These are phyloP conservation scores for Brachionus plicatilis DNA, from an alignment of 1,140 invertebrate species.

Conservation along the genomic window DNA sequence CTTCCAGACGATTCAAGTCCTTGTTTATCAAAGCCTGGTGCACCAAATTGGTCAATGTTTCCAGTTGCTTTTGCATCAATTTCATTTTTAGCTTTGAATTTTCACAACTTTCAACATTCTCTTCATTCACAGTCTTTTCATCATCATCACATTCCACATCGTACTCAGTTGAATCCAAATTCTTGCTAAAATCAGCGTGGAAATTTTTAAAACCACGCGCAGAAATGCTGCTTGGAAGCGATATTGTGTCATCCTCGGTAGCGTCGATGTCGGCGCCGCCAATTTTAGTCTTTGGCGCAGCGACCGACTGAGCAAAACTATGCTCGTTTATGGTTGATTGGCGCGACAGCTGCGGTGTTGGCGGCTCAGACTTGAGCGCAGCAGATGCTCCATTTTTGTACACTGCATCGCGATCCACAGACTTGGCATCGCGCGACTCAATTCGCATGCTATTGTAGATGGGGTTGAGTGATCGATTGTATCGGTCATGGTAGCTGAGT, in stretches of 20 bases:
- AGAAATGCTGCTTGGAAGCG: background rate
- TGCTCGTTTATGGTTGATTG: background rate
- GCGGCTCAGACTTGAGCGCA: background rate
- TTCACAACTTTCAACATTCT: background rate
- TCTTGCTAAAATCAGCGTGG: background rate
- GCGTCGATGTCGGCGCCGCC: background rate
- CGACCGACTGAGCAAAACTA: background rate
- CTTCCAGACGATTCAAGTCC: slow-evolving; percentile 20
- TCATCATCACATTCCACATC: background rate
- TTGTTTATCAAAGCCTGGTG: slow-evolving; percentile 24
- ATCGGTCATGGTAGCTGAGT: slow-evolving; percentile 2
- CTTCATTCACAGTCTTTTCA: slow-evolving; percentile 24
- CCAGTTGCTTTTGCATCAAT: slow-evolving; percentile 29
- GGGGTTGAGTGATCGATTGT: background rate
- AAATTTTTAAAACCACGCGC: background rate
- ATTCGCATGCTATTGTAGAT: slow-evolving; percentile 23
- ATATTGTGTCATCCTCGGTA: background rate
- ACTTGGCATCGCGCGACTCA: background rate
- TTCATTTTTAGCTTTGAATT: slow-evolving; percentile 8
- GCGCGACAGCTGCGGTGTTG: background rate
- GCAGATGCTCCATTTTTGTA: no score
- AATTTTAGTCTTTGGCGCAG: background rate
- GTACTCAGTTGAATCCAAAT: background rate
- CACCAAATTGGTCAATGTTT: slow-evolving; percentile 24
- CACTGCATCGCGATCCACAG: background rate